phyloP scores from a whole-genome alignment of 2,888 invertebrate genomes.

The Myopa testacea region DNA sequence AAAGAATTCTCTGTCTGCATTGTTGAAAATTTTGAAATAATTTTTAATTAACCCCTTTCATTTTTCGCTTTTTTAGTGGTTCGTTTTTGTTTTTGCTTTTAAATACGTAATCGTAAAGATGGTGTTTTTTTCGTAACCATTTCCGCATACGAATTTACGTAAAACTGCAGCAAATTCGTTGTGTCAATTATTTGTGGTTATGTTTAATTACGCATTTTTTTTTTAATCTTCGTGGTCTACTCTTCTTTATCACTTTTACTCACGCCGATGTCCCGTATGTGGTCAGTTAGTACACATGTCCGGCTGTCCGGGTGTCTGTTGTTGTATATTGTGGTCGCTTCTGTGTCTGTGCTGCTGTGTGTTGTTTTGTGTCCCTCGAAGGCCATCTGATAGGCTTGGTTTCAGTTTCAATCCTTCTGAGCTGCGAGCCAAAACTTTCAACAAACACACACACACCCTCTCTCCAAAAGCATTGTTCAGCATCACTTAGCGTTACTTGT shows the following conservation, averaged over 20 bases:
- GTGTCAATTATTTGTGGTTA: constrained; percentile 47
- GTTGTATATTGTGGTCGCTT: constrained; percentile 5
- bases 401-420: too few species aligned
- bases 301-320: neutral
- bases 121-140: neutral
- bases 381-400: neutral
- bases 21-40: constrained; percentile 2
- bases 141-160: constrained; percentile 3
- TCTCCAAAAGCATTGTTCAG: neutral
- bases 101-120: too few species aligned
- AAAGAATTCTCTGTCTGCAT: neutral
- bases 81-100: too few species aligned
- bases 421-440: too few species aligned
- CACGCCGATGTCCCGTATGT: neutral
- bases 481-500: too few species aligned
- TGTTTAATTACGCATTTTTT: constrained; percentile 61
- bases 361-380: neutral
- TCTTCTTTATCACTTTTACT: neutral
- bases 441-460: neutral
- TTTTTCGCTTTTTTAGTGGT: neutral
- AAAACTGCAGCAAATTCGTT: neutral
- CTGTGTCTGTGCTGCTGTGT: neutral
- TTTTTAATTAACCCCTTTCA: neutral
- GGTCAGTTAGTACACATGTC: neutral
- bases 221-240: constrained; percentile 25